Evolutionary conservation across 1,140 invertebrate genomes (phyloP).

Genomic region (Rhizoglyphus robini): DNA sequence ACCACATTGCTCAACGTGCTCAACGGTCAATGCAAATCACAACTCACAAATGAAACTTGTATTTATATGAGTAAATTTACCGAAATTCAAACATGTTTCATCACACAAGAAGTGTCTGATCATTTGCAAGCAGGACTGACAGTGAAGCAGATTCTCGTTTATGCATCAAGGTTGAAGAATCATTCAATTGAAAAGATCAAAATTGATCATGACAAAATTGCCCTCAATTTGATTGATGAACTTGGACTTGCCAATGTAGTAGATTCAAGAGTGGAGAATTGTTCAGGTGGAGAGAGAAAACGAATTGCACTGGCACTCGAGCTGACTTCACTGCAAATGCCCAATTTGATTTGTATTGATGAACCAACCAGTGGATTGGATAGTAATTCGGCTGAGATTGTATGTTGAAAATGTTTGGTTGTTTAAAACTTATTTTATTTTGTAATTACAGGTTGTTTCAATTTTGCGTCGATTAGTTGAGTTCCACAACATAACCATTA

Average conservation of each 20-base stretch:
- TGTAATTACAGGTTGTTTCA: neutral
- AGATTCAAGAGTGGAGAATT: conserved; percentile 12
- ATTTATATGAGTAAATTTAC: conserved; percentile 1
- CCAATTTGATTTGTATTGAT: conserved; percentile 16
- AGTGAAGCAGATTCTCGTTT: conserved; percentile 72
- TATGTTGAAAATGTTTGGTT: neutral
- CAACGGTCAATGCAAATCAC: neutral
- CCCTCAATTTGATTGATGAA: neutral
- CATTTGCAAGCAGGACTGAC: conserved; percentile 71
- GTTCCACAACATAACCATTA: conserved; percentile 10
- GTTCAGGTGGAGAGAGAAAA: conserved; percentile 70
- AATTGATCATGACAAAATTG: conserved; percentile 11
- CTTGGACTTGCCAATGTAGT: neutral
- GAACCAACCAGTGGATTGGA: conserved; percentile 19
- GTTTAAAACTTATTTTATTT: neutral
- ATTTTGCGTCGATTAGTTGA: conserved; percentile 38
- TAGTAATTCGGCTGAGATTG: conserved; percentile 6
- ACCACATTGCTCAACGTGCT: conserved; percentile 33
- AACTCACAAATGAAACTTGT: neutral
- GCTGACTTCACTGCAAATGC: conserved; percentile 12
- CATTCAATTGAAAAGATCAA: no score
- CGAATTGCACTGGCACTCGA: conserved; percentile 82
- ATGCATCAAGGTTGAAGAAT: conserved; percentile 74
- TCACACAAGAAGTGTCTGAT: conserved; percentile 50
- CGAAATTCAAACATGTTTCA: conserved; percentile 4